Percentiles rank a stretch among this genome's conserved stretches.
phyloP scores from a whole-genome alignment of 2,113 vertebrate genomes.

The Trogon surrucura region DNA sequence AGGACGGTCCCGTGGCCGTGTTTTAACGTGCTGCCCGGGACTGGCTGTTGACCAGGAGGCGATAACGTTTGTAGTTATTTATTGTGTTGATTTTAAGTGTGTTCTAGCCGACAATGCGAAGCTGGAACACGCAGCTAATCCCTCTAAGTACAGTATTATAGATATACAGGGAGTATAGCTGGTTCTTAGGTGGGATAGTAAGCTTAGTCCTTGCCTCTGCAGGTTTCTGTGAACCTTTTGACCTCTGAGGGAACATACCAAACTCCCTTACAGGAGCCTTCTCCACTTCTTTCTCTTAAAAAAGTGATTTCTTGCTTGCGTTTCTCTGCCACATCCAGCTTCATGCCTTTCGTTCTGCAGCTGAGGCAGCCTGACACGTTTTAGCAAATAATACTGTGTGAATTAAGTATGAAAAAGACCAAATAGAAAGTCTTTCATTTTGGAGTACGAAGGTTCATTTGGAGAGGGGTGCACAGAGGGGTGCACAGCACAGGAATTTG shows the following conservation, averaged over 20 bases:
- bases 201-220: background rate
- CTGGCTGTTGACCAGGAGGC: background rate
- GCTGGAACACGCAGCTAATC: background rate
- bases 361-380: background rate
- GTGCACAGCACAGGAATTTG: background rate
- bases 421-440: background rate
- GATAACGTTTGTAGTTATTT: background rate
- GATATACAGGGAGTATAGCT: background rate
- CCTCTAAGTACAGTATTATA: background rate
- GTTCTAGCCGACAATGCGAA: background rate
- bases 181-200: background rate
- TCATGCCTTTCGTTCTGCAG: background rate
- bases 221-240: background rate
- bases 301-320: background rate
- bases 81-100: background rate
- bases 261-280: background rate
- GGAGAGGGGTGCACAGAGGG: fast-evolving
- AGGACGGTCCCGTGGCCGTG: background rate
- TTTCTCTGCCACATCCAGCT: background rate
- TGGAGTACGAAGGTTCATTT: background rate
- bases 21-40: background rate
- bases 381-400: background rate
- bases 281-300: background rate
- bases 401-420: background rate
- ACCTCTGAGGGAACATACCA: background rate